Evolutionary conservation across 2,888 invertebrate genomes (phyloP), one percentile per base, ranked within the genome.

Genomic region (Polydesmus complanatus): DNA sequence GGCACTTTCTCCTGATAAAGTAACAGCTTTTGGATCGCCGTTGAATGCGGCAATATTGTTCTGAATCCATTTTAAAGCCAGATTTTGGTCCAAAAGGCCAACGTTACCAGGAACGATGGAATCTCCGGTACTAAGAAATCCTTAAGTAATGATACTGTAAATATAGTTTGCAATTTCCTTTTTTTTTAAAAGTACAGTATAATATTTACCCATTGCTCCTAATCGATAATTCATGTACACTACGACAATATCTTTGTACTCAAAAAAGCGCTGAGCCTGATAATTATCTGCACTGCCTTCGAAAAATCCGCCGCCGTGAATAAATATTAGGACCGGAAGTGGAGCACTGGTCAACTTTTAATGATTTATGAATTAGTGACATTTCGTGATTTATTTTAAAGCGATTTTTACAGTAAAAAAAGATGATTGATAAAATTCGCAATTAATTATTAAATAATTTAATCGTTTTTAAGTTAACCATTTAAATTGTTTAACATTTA

Each of bases 21-120:
- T 55, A 22, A 60, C 55, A 22, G 26, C 25, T 3, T 23, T 37
- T 14, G 60, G 60, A 57, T 60, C 50, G 1, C 60, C 60, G 14
- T 56, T 56, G 19, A 60, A 60, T 5, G 55, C n/a, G 1, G 60
- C 55, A 22, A 60, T 60, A 25, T 55, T 60, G 1, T 60, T 26
- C 27, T 47, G 23, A 25, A 58, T 52, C 58, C 58, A 58, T 27
- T 27, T 18, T 11, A 58, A 14, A 2, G 58, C 58, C 21, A 58
- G 19, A n/a, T 53, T 25, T 22, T 58, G 58, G 19, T 58, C 58
- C 3, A 53, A 19, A 2, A 58, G 53, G 19, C 58, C 58, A 51
- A 23, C 50, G 21, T 58, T 58, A 3, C 58, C 58, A 50, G 25
- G 5, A 5, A 27, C 58, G 23, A 27, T 52, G 3, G 2, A 3